phyloP scores from a whole-genome alignment of 2,113 vertebrate species.

The Heteronetta atricapilla region DNA sequence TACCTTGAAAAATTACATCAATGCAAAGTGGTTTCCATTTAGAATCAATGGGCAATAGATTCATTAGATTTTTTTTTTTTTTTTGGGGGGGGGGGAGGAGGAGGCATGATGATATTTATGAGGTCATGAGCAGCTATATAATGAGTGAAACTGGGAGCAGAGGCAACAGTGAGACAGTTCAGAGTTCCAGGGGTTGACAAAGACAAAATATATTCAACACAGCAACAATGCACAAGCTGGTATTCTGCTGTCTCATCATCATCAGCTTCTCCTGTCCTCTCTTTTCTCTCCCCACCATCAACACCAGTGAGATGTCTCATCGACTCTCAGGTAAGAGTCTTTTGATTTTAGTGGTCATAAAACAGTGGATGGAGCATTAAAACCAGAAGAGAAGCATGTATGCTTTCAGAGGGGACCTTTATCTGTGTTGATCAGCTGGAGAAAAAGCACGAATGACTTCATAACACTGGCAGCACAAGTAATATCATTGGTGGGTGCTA shows the following conservation, averaged over 20 bases:
- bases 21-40: constrained; percentile 78
- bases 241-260: constrained; percentile 64
- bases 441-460: not conserved
- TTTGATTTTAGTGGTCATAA: not conserved
- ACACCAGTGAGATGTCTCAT: constrained; percentile 17
- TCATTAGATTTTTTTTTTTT: constrained; percentile 15
- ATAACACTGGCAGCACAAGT: not conserved
- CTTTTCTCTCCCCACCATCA: constrained; percentile 31
- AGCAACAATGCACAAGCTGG: constrained; percentile 61
- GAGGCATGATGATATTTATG: constrained; percentile 60
- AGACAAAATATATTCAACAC: not conserved
- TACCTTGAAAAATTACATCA: constrained; percentile 83
- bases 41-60: constrained; percentile 68
- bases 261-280: constrained; percentile 57
- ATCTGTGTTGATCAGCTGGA: not conserved
- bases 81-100: not conserved
- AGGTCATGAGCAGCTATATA: constrained; percentile 76
- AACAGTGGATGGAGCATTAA: not conserved
- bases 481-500: not conserved
- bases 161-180: constrained; percentile 16
- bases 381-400: not conserved
- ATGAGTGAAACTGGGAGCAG: constrained; percentile 33
- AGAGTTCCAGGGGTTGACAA: not conserved
- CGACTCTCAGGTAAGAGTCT: constrained; percentile 71
- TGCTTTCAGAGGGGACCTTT: not conserved